These are phyloP conservation scores for Aldrovandia affinis DNA, from an alignment of 2,797 vertebrate species.

Conservation along the genomic window DNA sequence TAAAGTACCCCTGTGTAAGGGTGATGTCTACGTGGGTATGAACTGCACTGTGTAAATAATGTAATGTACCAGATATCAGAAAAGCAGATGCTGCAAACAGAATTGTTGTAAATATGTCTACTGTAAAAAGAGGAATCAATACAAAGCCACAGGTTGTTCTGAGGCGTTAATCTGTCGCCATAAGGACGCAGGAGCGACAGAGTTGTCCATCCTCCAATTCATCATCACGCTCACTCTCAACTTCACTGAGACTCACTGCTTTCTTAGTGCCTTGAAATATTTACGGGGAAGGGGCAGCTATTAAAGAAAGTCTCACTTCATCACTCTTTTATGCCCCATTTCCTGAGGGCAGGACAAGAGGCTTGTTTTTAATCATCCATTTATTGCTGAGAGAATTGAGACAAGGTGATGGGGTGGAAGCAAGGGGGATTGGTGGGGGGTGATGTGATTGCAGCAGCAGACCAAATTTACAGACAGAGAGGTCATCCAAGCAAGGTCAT, in stretches of 20 bases:
- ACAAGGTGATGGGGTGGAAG: neutral
- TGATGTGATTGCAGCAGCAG: neutral
- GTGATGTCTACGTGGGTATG: neutral
- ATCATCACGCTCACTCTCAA: conserved; percentile 29
- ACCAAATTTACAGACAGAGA: neutral
- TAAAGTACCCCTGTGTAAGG: neutral
- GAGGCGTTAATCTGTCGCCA: conserved; percentile 17
- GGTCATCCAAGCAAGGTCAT: neutral
- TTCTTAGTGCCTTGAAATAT: conserved; percentile 42
- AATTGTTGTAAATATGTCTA: neutral
- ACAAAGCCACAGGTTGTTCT: conserved; percentile 11
- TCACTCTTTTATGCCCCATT: conserved; percentile 46
- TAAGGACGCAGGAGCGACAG: neutral
- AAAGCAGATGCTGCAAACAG: neutral
- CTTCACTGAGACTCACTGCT: conserved; percentile 27
- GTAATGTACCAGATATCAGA: neutral
- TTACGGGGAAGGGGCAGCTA: conserved; percentile 37
- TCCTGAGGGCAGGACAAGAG: conserved; percentile 38
- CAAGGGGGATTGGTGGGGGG: neutral
- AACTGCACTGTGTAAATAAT: neutral
- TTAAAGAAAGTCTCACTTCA: conserved; percentile 36
- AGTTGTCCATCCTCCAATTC: conserved; percentile 19
- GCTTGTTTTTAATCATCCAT: conserved; percentile 27
- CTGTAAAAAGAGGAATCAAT: conserved; percentile 5
- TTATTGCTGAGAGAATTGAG: conserved; percentile 28